Base-by-base conservation (phyloP, 2,888 invertebrate species). In the Andrena flavipes region DNA sequence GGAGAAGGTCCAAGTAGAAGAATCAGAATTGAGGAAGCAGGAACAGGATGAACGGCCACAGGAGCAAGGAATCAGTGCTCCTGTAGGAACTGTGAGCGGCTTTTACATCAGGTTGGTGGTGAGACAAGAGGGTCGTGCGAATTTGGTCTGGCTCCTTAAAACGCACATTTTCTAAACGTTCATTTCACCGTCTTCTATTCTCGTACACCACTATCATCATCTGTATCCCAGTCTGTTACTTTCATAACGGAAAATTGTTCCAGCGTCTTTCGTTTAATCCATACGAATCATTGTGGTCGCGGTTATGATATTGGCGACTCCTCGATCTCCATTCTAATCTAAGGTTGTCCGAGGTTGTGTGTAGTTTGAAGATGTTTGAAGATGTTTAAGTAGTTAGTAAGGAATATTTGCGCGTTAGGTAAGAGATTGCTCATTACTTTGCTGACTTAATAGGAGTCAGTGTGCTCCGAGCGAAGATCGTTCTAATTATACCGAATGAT, bases 131-230 rank as follows among this genome's bases (percentile, higher is more conserved):
- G 93, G 92, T 77, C 89, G 90, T 26, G 87, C 91, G 54, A 92
- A 93, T 76, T 84, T 93, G 78, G 93, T 93, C 80, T 92, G 93
- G 92, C 87, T 94, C 63, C 92, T 92, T 86, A 94, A 94, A 89
- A 93, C 93, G 85, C 93, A 94, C 90, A 93, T 91, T 84, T 94
- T 94, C 86, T 94, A 88, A 91, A 87, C 84, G 84, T 56, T 33
- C 35, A 33, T 79, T 56, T 71, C 73, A 7, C 42, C 16, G 16
- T 70, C 62, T 56, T 51, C 10, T 35, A n/a, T 26, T 51, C 49
- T 51, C 23, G 8, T 59, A 59, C 30, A 20, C 42, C 51, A 33
- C 54, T 13, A 42, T 70, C 54, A 3, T 20, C 29, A 8, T 42
- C 65, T 51, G 23, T n/a, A 2, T 16, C 30, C 20, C 5, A 33